Conservation (phyloP, 1,140 invertebrate species). For the Portunus trituberculatus region DNA sequence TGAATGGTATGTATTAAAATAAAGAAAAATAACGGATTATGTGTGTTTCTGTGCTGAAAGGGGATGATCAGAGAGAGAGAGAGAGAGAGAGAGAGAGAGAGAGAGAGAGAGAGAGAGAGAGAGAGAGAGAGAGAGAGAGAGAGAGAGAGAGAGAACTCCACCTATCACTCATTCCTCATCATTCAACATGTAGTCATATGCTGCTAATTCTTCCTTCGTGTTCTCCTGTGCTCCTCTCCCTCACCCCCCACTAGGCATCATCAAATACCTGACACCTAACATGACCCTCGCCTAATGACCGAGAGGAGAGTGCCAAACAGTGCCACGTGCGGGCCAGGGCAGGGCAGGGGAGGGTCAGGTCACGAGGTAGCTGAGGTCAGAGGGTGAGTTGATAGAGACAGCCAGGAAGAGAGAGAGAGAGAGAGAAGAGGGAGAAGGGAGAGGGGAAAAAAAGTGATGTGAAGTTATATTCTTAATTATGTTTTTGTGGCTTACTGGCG, state of each 20-base stretch:
- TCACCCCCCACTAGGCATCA: constrained; percentile 1
- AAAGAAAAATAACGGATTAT: not conserved
- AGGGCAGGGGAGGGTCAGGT: constrained; percentile 22
- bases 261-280: constrained; percentile 13
- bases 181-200: not conserved
- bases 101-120: not conserved
- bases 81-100: not conserved
- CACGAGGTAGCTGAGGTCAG: not conserved
- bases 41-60: not conserved
- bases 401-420: not conserved
- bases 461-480: too few relatives aligned
- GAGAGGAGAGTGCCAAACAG: constrained; percentile 3
- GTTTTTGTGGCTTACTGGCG: too few relatives aligned
- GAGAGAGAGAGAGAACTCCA: not conserved
- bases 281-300: constrained; percentile 52
- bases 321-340: constrained; percentile 40
- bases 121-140: not conserved
- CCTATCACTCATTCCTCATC: not conserved
- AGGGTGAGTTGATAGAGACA: not conserved
- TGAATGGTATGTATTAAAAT: not conserved
- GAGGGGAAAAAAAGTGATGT: not conserved
- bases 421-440: not conserved
- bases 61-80: constrained; percentile 9
- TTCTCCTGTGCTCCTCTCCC: not conserved
- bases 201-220: not conserved